A percentile compares a stretch with the other conserved stretches of the same genome.
Evolutionary conservation across 2,888 invertebrate genomes (phyloP).

Genomic region (Drosophila austrosaltans): DNA sequence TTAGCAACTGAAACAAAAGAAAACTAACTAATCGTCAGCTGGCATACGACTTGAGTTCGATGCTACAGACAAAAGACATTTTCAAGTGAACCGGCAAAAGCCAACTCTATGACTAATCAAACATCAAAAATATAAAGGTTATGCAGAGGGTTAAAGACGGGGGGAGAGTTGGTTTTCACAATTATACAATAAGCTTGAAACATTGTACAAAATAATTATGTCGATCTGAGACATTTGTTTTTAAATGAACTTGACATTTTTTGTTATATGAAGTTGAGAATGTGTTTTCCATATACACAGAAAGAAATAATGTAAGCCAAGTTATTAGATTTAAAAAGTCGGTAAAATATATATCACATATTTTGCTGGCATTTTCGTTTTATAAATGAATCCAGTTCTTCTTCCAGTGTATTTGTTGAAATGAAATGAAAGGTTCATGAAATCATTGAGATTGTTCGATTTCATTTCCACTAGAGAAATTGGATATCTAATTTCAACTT

Average conservation of each 20-base stretch:
- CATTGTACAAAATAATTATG: conserved; percentile 75
- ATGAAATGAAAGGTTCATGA: conserved; percentile 3
- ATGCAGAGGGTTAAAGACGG: background rate
- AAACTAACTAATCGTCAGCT: conserved; percentile 52
- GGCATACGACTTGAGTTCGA: conserved; percentile 61
- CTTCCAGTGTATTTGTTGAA: conserved; percentile 15
- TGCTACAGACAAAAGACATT: conserved; percentile 48
- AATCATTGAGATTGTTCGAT: conserved; percentile 7
- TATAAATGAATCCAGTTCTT: background rate
- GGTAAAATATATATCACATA: no score
- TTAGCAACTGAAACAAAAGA: background rate
- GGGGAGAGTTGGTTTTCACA: background rate
- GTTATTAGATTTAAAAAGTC: no score
- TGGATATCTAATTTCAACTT: conserved; percentile 7
- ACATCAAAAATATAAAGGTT: conserved; percentile 14
- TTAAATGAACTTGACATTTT: conserved; percentile 71
- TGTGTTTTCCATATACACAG: background rate
- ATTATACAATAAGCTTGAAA: conserved; percentile 54
- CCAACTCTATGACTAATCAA: conserved; percentile 65
- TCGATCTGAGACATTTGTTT: conserved; percentile 51
- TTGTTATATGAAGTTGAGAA: conserved; percentile 26
- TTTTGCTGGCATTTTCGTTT: no score
- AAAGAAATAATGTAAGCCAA: background rate
- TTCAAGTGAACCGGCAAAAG: conserved; percentile 40
- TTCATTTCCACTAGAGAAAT: conserved; percentile 3